Evolutionary conservation across 1,140 invertebrate species (phyloP), one percentile per base, ranked within the genome.

Genomic region (Pachypsylla venusta): DNA sequence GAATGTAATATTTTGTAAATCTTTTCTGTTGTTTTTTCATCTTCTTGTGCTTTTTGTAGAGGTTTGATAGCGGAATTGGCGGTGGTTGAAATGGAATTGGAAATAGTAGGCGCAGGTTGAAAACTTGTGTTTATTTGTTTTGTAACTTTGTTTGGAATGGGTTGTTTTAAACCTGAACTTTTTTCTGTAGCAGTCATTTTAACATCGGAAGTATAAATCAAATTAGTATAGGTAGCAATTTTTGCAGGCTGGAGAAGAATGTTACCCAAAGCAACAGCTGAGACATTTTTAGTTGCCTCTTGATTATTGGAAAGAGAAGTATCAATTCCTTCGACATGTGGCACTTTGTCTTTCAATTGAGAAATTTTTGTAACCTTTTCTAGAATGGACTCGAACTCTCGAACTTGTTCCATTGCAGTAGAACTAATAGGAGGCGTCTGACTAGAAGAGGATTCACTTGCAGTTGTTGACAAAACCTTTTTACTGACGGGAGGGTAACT

Each of bases 331-430:
- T 71, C 70, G 62, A 26, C 66, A 48, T 5, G 42, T 4, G 42
- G 16, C 42, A 48, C 42, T 48, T 83, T 71, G 68, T 86, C 83
- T 66, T 87, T 86, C 65, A 67, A 65, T 40, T 65, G 64, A 25
- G 65, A 66, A 27, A 62, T 67, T 54, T 66, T 66, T 1, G 63
- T 64, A 1, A 87, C 80, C 71, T 87, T 83, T 67, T 89, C 84
- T 40, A 87, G 72, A 0, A 89, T 84, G 70, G 84, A 84, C 68
- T 89, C 85, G 66, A 89, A 89, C 69, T 89, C 85, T 28, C 84
- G 72, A 4, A 89, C 67, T 64, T 87, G 85, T 68, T 89, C 84
- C 22, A 87, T 68, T 10, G 84, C 87, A 2, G 75, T 77, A 0
- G 77, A 77, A 59, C 76, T 77, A 5, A 48, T 48, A 4, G 42